Evolutionary conservation across 2,113 vertebrate genomes (phyloP), one percentile per base, ranked within the genome.

Genomic region (Onychostruthus taczanowskii): DNA sequence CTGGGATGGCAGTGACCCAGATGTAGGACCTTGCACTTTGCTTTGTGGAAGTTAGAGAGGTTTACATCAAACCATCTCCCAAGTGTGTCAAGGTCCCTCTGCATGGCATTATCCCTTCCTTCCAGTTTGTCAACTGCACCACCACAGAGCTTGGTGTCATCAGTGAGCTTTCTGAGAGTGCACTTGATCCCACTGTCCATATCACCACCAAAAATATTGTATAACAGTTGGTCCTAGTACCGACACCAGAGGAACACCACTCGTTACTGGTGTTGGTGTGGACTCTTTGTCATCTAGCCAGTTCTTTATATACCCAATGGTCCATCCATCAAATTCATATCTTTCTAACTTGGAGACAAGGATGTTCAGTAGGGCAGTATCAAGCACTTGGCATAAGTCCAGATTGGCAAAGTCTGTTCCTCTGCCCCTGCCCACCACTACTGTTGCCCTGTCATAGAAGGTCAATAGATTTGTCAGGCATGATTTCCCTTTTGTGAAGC

Each of bases 221-320:
- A 39, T 23, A 33, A 19, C 6, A 14, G 11, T 18, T 5, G 2
- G 17, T 11, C 33, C 39, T 50, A 39, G 28, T 64, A 56, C 23
- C 0, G 1, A 41, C 14, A 5, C 7, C 18, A 8, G 9, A 47
- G 28, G n/a, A 53, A 23, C 7, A n/a, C 23, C 9, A 39, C 6
- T 61, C 1, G 0, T 19, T 61, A 24, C 20, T 39, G 28, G 11
- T 56, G 28, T 47, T 0, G 0, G 16, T 18, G 9, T 55, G 50
- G n/a, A n/a, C 14, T 18, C 27, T 62, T 11, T 46, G 18, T 30
- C 24, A 41, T 41, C 15, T 43, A 74, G 24, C 15, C n/a, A 30
- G 19, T 16, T 66, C n/a, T 47, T 66, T 23, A 41, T 49, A 30
- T 30, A n/a, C 23, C 1, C 13, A 11, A 9, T 16, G 6, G 15